Conservation (phyloP, 2,888 invertebrate species). For the Poecilus cupreus region DNA sequence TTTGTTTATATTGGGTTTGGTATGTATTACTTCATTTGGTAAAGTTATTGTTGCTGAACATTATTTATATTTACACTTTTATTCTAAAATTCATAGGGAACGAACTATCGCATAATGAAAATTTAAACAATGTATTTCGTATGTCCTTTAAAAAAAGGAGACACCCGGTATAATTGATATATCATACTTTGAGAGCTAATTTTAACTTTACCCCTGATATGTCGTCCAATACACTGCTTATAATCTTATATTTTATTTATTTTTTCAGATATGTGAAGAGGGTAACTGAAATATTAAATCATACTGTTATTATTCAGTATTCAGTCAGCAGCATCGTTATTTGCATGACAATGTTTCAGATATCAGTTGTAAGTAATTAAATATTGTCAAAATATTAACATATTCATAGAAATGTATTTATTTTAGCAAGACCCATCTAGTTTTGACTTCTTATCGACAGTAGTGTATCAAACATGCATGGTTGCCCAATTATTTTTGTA, state of each 20-base stretch:
- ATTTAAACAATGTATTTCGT: too few relatives aligned
- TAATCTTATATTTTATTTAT: neutral
- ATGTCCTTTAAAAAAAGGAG: too few relatives aligned
- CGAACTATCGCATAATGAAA: too few relatives aligned
- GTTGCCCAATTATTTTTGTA: conserved; percentile 75
- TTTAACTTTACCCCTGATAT: too few relatives aligned
- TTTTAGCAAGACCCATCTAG: conserved; percentile 42
- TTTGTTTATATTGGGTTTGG: too few relatives aligned
- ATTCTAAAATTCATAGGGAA: too few relatives aligned
- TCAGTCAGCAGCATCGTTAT: conserved; percentile 32
- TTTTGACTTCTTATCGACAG: conserved; percentile 72
- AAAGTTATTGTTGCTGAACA: too few relatives aligned
- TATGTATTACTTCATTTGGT: neutral
- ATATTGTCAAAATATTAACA: neutral
- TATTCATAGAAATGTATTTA: neutral
- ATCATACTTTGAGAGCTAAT: neutral
- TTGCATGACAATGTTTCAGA: conserved; percentile 51
- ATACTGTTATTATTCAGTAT: conserved; percentile 26
- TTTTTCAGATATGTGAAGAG: conserved; percentile 27
- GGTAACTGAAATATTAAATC: conserved; percentile 9
- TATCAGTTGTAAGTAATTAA: conserved; percentile 41
- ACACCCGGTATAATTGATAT: too few relatives aligned
- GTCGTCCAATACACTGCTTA: too few relatives aligned
- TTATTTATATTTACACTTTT: too few relatives aligned
- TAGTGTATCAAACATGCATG: conserved; percentile 75